A percentile compares a stretch with the other conserved stretches of the same genome.
Conservation (phyloP, 2,113 vertebrate species). For the Spheniscus mendiculus region DNA sequence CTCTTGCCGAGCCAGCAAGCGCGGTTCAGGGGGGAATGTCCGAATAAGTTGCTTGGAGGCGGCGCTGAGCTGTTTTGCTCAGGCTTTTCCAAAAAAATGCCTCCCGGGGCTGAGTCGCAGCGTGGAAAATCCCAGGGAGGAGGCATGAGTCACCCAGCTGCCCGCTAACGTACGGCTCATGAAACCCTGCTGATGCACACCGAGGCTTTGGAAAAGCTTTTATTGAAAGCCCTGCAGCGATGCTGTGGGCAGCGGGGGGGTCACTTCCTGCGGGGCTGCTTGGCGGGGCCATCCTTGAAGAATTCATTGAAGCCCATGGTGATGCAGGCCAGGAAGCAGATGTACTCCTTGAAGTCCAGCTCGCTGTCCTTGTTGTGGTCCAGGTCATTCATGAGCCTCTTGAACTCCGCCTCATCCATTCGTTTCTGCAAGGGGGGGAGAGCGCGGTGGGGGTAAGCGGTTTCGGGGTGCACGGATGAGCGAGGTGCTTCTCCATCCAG, state of each 20-base stretch:
- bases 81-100: neutral
- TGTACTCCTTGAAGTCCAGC: constrained; percentile 78
- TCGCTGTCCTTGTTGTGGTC: constrained; percentile 72
- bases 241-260: rapidly evolving
- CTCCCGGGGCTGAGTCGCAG: rapidly evolving
- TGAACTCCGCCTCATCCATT: constrained; percentile 58
- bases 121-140: neutral
- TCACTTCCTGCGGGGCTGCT: constrained; percentile 62
- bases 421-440: constrained; percentile 14
- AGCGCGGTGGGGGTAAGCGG: rapidly evolving
- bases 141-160: neutral
- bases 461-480: rapidly evolving
- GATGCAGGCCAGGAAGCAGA: constrained; percentile 72
- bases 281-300: constrained; percentile 56
- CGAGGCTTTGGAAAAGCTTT: neutral
- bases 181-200: rapidly evolving
- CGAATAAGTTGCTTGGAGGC: rapidly evolving
- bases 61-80: neutral
- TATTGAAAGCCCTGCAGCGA: neutral
- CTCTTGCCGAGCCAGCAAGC: neutral
- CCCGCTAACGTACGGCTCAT: rapidly evolving
- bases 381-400: constrained; percentile 70
- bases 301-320: constrained; percentile 76
- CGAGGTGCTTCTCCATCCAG: neutral
- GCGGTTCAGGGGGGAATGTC: rapidly evolving